Evolutionary conservation across 2,113 vertebrate genomes (phyloP).

Genomic region (Anser brachyrhynchus): DNA sequence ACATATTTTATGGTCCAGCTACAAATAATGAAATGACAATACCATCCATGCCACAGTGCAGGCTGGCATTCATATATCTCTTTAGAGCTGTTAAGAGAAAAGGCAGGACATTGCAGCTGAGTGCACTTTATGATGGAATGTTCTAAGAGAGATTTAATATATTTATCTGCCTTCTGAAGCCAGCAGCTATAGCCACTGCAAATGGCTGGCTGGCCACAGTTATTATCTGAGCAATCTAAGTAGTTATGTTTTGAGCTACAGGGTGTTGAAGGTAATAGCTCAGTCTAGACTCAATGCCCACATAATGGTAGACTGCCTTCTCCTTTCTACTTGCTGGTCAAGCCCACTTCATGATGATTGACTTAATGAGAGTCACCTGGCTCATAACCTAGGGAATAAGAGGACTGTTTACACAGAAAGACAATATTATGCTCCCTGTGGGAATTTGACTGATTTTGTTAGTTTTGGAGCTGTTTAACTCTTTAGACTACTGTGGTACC

Average conservation of each 20-base stretch:
- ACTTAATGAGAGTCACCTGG: conserved; percentile 37
- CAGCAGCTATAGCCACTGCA: conserved; percentile 44
- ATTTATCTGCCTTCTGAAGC: conserved; percentile 53
- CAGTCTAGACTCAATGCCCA: conserved; percentile 43
- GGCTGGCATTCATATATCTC: conserved; percentile 20
- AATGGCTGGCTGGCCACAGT: conserved; percentile 28
- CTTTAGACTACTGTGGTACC: background rate
- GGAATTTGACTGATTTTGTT: conserved; percentile 26
- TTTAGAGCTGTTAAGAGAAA: conserved; percentile 47
- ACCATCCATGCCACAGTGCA: background rate
- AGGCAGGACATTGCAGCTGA: conserved; percentile 29
- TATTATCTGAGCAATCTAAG: conserved; percentile 59
- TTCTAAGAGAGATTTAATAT: conserved; percentile 57
- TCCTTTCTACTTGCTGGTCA: conserved; percentile 48
- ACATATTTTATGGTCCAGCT: conserved; percentile 3
- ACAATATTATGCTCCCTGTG: conserved; percentile 41
- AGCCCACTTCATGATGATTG: conserved; percentile 43
- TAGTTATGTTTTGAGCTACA: conserved; percentile 58
- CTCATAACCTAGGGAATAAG: conserved; percentile 40
- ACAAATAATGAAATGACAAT: conserved; percentile 45
- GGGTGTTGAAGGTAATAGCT: conserved; percentile 36
- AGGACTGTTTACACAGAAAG: conserved; percentile 22
- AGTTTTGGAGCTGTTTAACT: conserved; percentile 33
- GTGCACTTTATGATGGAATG: conserved; percentile 36
- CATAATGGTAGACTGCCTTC: conserved; percentile 34